Percentiles rank a stretch among this genome's conserved stretches.
phyloP scores from a whole-genome alignment of 2,888 invertebrate species.

The Drosophila fulvimacula region DNA sequence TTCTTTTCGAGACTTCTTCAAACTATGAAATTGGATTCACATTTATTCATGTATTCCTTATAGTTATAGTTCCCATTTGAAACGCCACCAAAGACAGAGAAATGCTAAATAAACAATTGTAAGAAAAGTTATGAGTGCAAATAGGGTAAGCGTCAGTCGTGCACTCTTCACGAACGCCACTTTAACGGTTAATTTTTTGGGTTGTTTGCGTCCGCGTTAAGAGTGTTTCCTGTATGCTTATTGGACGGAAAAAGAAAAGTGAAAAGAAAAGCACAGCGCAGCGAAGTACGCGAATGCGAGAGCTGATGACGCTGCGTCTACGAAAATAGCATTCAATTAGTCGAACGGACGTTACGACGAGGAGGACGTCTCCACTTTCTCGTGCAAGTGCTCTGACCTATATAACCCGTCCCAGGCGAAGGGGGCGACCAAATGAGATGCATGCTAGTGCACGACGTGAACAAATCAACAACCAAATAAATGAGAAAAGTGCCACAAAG shows the following conservation, averaged over 20 bases:
- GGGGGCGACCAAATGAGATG: constrained; percentile 34
- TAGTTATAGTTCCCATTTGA: too few relatives aligned
- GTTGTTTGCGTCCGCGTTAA: constrained; percentile 55
- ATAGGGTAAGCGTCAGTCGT: constrained; percentile 16
- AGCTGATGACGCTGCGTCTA: constrained; percentile 65
- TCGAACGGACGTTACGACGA: constrained; percentile 46
- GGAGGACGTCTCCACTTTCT: constrained; percentile 61
- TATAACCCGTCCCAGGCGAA: constrained; percentile 64
- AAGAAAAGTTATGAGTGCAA: too few relatives aligned
- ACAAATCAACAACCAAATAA: constrained; percentile 70
- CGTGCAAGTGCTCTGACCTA: constrained; percentile 77
- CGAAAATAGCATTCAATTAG: constrained; percentile 79
- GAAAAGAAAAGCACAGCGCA: constrained; percentile 61
- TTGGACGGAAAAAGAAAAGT: constrained; percentile 68
- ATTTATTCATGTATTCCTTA: too few relatives aligned
- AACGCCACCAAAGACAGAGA: too few relatives aligned
- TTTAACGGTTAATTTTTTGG: constrained; percentile 24
- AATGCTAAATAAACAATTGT: background rate
- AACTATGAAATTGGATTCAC: background rate
- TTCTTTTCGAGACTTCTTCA: background rate
- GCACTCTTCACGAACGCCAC: constrained; percentile 2
- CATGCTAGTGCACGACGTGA: constrained; percentile 62
- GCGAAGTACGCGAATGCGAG: constrained; percentile 35
- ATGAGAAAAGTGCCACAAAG: constrained; percentile 68
- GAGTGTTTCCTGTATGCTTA: constrained; percentile 78